These are phyloP conservation scores for Drosophila peninsularis DNA, from an alignment of 2,888 invertebrate species.

Conservation along the genomic window DNA sequence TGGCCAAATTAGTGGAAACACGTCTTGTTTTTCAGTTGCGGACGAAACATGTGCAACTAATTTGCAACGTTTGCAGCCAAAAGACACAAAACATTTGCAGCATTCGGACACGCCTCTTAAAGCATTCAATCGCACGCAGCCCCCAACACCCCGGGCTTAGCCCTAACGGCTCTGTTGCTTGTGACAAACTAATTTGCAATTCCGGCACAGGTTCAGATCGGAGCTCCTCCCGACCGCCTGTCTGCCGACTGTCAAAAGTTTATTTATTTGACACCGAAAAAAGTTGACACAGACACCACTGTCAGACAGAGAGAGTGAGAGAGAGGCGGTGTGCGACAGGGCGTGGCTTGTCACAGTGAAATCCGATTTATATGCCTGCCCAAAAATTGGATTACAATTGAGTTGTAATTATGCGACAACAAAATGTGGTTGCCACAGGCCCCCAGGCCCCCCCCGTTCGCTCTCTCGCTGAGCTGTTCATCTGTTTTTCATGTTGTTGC, in stretches of 20 bases:
- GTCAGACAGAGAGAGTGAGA: neutral
- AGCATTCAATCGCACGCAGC: slow-evolving; percentile 5
- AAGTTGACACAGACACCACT: slow-evolving; percentile 78
- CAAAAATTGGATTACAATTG: slow-evolving; percentile 80
- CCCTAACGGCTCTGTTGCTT: slow-evolving; percentile 5
- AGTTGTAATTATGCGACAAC: slow-evolving; percentile 80
- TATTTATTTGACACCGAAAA: slow-evolving; percentile 79
- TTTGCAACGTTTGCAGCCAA: slow-evolving; percentile 52
- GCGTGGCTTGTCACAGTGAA: slow-evolving; percentile 58
- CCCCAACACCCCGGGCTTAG: neutral
- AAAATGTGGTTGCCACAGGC: slow-evolving; percentile 43
- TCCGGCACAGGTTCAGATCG: slow-evolving; percentile 36
- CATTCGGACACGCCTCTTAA: slow-evolving; percentile 42
- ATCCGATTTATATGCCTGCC: slow-evolving; percentile 73
- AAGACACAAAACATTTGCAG: slow-evolving; percentile 45
- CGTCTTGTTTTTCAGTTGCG: slow-evolving; percentile 70
- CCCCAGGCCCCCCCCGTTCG: too few species aligned
- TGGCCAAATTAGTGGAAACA: slow-evolving; percentile 79
- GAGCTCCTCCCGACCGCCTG: slow-evolving; percentile 49
- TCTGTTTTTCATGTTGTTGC: slow-evolving; percentile 26
- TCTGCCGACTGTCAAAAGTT: slow-evolving; percentile 77
- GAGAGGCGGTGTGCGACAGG: slow-evolving; percentile 1
- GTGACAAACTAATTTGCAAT: slow-evolving; percentile 67
- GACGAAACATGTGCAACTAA: slow-evolving; percentile 77
- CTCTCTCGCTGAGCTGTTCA: neutral